A percentile compares a stretch with the other conserved stretches of the same genome.
Evolutionary conservation across 2,888 invertebrate species (phyloP).

Genomic region (Chouioia cunea): DNA sequence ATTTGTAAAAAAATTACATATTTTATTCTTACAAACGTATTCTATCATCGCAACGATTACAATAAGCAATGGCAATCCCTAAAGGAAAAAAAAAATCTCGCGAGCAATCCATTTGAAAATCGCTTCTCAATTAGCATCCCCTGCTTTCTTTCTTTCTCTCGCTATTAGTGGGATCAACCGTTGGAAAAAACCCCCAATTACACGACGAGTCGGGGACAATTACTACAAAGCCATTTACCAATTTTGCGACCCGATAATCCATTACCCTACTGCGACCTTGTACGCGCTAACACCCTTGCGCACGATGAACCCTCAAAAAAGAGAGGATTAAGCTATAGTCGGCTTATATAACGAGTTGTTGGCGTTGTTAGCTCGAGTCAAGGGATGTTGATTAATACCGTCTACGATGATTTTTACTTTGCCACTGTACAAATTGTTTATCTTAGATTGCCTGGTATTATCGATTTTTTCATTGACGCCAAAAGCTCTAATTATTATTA

Average conservation of each 20-base stretch:
- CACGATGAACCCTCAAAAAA: constrained; percentile 4
- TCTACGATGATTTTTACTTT: no score
- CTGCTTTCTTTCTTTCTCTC: not conserved
- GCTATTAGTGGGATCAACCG: not conserved
- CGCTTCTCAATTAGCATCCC: no score
- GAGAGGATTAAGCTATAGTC: constrained; percentile 3
- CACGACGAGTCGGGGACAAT: constrained; percentile 28
- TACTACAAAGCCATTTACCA: constrained; percentile 55
- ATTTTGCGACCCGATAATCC: constrained; percentile 57
- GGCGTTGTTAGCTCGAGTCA: no score
- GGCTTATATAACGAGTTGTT: not conserved
- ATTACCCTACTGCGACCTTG: constrained; percentile 49
- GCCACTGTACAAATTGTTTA: no score
- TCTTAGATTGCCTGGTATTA: not conserved
- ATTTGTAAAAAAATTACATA: no score
- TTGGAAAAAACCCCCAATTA: not conserved
- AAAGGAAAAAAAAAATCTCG: no score
- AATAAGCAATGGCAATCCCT: no score
- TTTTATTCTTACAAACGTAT: no score
- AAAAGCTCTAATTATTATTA: constrained; percentile 2
- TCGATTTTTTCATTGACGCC: constrained; percentile 4
- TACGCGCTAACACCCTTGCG: constrained; percentile 3
- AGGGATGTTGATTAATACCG: no score
- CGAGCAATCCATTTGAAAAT: no score
- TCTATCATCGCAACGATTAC: no score